Base-by-base conservation (phyloP, 2,888 invertebrate species). In the Troides aeacus region DNA sequence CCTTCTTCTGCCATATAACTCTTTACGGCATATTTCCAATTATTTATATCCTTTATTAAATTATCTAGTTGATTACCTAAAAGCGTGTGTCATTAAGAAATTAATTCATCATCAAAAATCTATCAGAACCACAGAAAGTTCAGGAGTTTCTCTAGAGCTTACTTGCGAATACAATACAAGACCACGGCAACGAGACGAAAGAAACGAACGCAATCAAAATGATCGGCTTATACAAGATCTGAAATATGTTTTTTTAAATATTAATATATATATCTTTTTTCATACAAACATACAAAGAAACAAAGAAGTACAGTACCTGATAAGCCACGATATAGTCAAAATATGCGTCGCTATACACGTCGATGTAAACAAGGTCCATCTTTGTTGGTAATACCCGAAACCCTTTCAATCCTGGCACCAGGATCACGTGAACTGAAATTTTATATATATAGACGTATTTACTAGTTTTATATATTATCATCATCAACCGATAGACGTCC, bases 331-430 rank as follows among this genome's bases (percentile, higher is more conserved):
- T 39, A 39, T 39, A 39, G 42, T 42, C 46, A 18, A 68, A 68
- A 24, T 62, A 68, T 2, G 12, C 8, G 17, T 68, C 56, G 12
- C 10, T 39, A 8, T 39, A 39, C 1, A 68, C 62, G 42, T 68
- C 68, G 24, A 68, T 39, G 24, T 23, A 68, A 46, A 63, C 10
- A 17, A 68, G 39, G 46, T 68, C 68, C 68, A 68, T 68, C 24
- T 62, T 57, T 6, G 62, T 24, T 46, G 68, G 68, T 21, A 68
- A 68, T 1, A 46, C 24, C 63, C 56, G 62, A 58, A 68, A 68
- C 10, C 57, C 24, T 23, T 63, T n/a, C 5, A 62, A 10, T 5
- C 15, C 21, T 18, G 66, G 66, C 6, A 62, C 62, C 7, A 58
- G 46, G 1, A 62, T 7, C 24, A 68, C 42, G 42, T 68, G 68